A percentile compares a stretch with the other conserved stretches of the same genome.
phyloP scores from a whole-genome alignment of 2,888 invertebrate genomes.

The Rhingia campestris region DNA sequence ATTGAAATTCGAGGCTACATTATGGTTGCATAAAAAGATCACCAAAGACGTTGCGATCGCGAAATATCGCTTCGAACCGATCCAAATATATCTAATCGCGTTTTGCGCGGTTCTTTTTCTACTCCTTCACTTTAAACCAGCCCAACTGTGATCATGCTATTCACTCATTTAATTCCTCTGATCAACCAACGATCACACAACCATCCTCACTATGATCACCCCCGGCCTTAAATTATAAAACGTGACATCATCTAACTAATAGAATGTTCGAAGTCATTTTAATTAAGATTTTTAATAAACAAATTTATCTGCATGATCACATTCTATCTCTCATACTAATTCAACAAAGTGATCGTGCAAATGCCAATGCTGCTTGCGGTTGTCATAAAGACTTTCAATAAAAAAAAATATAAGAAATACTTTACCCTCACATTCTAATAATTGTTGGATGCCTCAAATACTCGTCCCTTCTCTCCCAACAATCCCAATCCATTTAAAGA shows the following conservation, averaged over 20 bases:
- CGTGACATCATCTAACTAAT: constrained; percentile 53
- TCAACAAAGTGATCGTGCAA: constrained; percentile 30
- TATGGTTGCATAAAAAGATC: too few relatives aligned
- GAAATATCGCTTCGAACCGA: too few relatives aligned
- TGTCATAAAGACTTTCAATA: neutral
- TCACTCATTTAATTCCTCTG: too few relatives aligned
- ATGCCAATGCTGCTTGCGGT: neutral
- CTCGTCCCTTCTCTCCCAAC: too few relatives aligned
- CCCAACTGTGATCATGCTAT: too few relatives aligned
- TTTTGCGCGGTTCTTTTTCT: too few relatives aligned
- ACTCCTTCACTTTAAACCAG: too few relatives aligned
- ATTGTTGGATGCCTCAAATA: too few relatives aligned
- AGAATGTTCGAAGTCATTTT: constrained; percentile 36
- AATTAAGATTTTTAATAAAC: constrained; percentile 52
- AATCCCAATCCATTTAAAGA: neutral
- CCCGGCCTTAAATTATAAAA: constrained; percentile 9
- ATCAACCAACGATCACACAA: neutral
- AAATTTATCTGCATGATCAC: constrained; percentile 34
- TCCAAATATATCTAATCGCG: too few relatives aligned
- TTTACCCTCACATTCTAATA: too few relatives aligned
- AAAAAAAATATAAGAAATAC: neutral
- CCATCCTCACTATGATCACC: neutral
- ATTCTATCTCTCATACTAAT: constrained; percentile 19
- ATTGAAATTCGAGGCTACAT: too few relatives aligned
- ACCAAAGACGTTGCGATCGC: too few relatives aligned